These are phyloP conservation scores for Meloidogyne floridensis DNA, from an alignment of 1,140 invertebrate species.

Conservation along the genomic window DNA sequence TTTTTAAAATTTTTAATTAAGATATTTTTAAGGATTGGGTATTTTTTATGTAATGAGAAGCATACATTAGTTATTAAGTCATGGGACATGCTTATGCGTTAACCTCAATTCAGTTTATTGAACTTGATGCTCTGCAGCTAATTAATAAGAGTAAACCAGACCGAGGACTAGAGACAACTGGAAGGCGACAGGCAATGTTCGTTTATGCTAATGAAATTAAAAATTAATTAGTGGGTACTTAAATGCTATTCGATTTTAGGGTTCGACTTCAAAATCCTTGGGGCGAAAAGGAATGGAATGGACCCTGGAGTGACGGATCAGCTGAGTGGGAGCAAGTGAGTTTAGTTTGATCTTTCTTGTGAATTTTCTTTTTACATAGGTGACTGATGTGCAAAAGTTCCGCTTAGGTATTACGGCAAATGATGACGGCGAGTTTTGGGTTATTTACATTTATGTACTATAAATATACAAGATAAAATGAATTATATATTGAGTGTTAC, in stretches of 20 bases:
- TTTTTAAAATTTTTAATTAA: too few relatives aligned
- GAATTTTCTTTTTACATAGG: slow-evolving; percentile 56
- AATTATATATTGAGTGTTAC: too few relatives aligned
- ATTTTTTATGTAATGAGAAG: neutral
- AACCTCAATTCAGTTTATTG: slow-evolving; percentile 69
- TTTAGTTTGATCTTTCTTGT: neutral
- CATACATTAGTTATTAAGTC: neutral
- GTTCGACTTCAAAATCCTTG: slow-evolving; percentile 68
- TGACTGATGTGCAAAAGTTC: slow-evolving; percentile 69
- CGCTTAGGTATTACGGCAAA: slow-evolving; percentile 71
- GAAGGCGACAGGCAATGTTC: neutral
- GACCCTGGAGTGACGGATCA: slow-evolving; percentile 72
- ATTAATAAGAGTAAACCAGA: neutral
- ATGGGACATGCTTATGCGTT: slow-evolving; percentile 72
- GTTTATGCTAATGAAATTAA: neutral
- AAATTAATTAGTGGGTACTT: too few relatives aligned
- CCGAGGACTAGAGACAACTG: neutral
- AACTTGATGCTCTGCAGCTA: slow-evolving; percentile 47
- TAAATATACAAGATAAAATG: too few relatives aligned
- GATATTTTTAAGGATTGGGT: slow-evolving; percentile 63
- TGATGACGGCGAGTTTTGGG: slow-evolving; percentile 73
- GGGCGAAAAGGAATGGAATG: slow-evolving; percentile 71
- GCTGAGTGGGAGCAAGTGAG: slow-evolving; percentile 60
- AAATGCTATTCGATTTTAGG: slow-evolving; percentile 63
- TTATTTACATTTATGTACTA: neutral